Base-by-base conservation (phyloP, 2,113 vertebrate species). In the Zosterops hypoxanthus region DNA sequence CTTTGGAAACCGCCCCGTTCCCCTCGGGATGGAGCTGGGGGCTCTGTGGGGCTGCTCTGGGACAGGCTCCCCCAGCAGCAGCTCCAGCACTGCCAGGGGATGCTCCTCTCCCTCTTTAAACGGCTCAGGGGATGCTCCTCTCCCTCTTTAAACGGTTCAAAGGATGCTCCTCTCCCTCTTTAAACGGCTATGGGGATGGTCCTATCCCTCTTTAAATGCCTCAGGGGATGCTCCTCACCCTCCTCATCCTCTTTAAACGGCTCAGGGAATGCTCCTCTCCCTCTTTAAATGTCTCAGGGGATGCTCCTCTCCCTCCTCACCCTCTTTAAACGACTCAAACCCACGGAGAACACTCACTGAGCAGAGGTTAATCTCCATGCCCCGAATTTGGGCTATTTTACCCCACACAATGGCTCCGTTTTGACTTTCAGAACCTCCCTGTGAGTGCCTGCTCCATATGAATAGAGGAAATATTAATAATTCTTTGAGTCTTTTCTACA, bases 31-130 rank as follows among this genome's bases (percentile, higher is more conserved):
- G 76, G 25, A 0, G 1, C 5, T 12, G 53, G 63, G 34, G 52
- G 55, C 0, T 34, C 26, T 10, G n/a, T 1, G 59, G 75, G 44
- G 4, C 24, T 1, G 61, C 20, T 1, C 11, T 0, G 2, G 59
- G 76, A 26, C 1, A 8, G 24, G 49, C 13, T 50, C 47, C 47
- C 23, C 47, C 47, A 7, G 47, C 47, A 49, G 47, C 47, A 23
- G 49, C 24, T 8, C 49, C 49, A 25, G 49, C 49, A 25, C 49
- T 50, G 49, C 49, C 24, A 14, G 13, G 47, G 47, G 47, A 25
- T 49, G 47, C 23, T 47, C 21, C 46, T 46, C 46, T 19, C 46
- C 46, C 46, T 46, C 44, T 5, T 46, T 9, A 46, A 46, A 46
- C 2, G 17, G 44, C 44, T 44, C 44, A 15, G 41, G 24, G 9